Conservation (phyloP, 2,797 vertebrate species). For the Esox lucius region DNA sequence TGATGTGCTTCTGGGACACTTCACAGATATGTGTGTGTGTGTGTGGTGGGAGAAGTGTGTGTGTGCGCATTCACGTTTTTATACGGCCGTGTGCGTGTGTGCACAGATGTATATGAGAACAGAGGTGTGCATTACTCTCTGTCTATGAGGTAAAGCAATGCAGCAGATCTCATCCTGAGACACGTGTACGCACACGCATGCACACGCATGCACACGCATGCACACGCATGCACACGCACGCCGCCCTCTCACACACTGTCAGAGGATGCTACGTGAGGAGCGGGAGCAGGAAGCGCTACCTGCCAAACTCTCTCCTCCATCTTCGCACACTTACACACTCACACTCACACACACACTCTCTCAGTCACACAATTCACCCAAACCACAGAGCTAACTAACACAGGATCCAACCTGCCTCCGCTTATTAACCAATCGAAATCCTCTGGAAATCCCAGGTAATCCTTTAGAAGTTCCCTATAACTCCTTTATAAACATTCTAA, state of each 20-base stretch:
- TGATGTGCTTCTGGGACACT: conserved; percentile 41
- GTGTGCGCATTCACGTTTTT: neutral
- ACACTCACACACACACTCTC: neutral
- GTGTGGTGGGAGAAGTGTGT: neutral
- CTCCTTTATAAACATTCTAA: conserved; percentile 66
- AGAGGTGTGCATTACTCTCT: conserved; percentile 36
- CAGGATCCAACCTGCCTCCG: conserved; percentile 57
- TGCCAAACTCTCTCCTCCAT: neutral
- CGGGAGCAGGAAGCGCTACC: neutral
- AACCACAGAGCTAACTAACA: conserved; percentile 4
- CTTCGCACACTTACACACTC: conserved; percentile 15
- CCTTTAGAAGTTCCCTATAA: conserved; percentile 47
- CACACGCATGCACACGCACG: neutral
- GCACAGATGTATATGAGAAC: neutral
- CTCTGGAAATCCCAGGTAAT: conserved; percentile 61
- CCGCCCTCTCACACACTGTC: conserved; percentile 16
- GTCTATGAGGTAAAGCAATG: conserved; percentile 34
- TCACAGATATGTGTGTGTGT: conserved; percentile 55
- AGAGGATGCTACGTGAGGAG: conserved; percentile 18
- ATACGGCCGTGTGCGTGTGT: neutral
- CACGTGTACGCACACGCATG: too few species aligned
- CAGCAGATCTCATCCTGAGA: conserved; percentile 29
- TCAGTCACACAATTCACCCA: neutral
- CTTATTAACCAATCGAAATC: conserved; percentile 62
- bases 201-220: too few species aligned